phyloP scores from a whole-genome alignment of 2,888 invertebrate species.

The Melinopterus prodromus region DNA sequence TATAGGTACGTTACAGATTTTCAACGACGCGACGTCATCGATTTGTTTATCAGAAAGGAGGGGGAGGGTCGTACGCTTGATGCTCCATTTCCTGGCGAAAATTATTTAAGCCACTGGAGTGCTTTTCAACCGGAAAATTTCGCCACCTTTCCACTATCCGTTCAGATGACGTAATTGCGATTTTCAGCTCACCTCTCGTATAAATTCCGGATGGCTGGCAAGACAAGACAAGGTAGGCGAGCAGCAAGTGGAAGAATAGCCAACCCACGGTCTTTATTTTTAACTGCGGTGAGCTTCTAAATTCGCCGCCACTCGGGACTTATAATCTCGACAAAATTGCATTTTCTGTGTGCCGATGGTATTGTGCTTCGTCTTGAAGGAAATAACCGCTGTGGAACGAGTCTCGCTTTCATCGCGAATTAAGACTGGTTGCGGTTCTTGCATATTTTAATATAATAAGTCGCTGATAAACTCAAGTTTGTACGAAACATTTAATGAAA shows the following conservation, averaged over 20 bases:
- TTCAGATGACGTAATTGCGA: neutral
- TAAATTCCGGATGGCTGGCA: neutral
- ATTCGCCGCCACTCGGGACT: neutral
- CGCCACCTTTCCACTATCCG: neutral
- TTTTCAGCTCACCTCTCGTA: neutral
- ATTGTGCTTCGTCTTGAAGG: no score
- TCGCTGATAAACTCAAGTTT: no score
- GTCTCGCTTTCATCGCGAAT: no score
- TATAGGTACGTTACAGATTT: neutral
- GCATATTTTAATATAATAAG: no score
- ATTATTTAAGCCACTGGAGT: slow-evolving; percentile 4
- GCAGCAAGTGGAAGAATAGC: neutral
- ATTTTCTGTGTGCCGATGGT: no score
- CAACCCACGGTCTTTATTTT: neutral
- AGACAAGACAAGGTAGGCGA: neutral
- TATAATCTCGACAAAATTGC: neutral
- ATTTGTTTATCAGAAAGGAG: neutral
- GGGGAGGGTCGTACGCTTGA: neutral
- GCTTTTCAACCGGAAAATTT: neutral
- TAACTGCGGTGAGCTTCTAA: neutral
- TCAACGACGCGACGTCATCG: neutral
- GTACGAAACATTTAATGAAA: no score
- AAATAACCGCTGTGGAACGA: no score
- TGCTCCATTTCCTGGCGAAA: neutral
- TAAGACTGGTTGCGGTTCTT: no score